These are phyloP conservation scores for Brenthis ino DNA, from an alignment of 2,888 invertebrate genomes.

Conservation along the genomic window DNA sequence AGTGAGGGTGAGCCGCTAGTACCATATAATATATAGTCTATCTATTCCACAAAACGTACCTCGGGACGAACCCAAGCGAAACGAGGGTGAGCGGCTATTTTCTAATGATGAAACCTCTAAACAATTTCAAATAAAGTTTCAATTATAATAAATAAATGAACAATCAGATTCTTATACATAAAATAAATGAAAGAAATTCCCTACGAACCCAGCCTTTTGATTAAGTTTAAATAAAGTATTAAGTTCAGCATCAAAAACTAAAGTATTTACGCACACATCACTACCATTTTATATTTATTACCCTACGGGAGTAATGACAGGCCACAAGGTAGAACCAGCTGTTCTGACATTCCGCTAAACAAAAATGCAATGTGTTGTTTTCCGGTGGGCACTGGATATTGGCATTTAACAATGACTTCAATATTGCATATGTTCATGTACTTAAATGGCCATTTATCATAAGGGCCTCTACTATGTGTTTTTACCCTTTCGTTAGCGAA, in stretches of 20 bases:
- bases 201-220: background rate
- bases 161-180: too few species aligned
- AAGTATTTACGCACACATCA: slow-evolving; percentile 18
- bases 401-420: slow-evolving; percentile 7
- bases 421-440: slow-evolving; percentile 22
- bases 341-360: slow-evolving; percentile 23
- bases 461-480: background rate
- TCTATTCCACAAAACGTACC: too few species aligned
- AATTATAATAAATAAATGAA: too few species aligned
- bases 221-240: background rate
- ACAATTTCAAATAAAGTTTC: too few species aligned
- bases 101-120: too few species aligned
- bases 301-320: slow-evolving; percentile 17
- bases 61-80: too few species aligned
- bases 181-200: too few species aligned
- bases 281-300: slow-evolving; percentile 13
- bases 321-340: slow-evolving; percentile 11
- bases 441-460: slow-evolving; percentile 17
- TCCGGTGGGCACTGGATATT: slow-evolving; percentile 12
- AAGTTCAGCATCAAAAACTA: slow-evolving; percentile 3
- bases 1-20: too few species aligned
- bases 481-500: background rate
- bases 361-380: slow-evolving; percentile 22
- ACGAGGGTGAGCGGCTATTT: too few species aligned
- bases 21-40: too few species aligned